Evolutionary conservation across 2,888 invertebrate genomes (phyloP).

Genomic region (Diplolepis rosae): DNA sequence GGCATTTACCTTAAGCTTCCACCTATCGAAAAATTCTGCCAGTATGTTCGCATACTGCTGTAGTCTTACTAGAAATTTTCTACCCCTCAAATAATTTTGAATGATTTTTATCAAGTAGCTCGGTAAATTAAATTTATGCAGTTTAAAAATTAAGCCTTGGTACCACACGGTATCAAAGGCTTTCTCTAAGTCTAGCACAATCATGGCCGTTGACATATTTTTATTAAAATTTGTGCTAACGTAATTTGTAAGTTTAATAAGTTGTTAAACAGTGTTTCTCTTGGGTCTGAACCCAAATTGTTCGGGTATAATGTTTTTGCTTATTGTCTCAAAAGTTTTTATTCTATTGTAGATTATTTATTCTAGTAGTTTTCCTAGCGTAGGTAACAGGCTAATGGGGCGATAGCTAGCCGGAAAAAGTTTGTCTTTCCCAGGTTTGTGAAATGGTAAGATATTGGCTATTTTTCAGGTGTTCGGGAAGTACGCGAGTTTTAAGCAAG

Average conservation of each 20-base stretch:
- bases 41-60: too few species aligned
- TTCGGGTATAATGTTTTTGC: background rate
- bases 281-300: conserved; percentile 64
- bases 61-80: too few species aligned
- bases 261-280: too few species aligned
- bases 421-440: conserved; percentile 51
- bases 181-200: conserved; percentile 53
- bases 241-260: conserved; percentile 30
- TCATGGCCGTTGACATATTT: conserved; percentile 51
- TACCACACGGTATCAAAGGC: conserved; percentile 43
- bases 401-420: conserved; percentile 33
- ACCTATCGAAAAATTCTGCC: conserved; percentile 41
- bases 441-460: conserved; percentile 48
- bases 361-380: conserved; percentile 33
- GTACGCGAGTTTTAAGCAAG: conserved; percentile 45
- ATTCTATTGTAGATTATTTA: conserved; percentile 41
- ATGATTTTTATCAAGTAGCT: too few species aligned
- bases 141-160: too few species aligned
- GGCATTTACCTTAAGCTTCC: conserved; percentile 43
- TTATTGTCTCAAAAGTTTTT: background rate
- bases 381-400: background rate
- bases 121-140: too few species aligned
- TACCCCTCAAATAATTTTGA: too few species aligned
- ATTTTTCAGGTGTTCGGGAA: conserved; percentile 51
- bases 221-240: conserved; percentile 51